Conservation (phyloP, 2,113 vertebrate species). For the Suncus etruscus region DNA sequence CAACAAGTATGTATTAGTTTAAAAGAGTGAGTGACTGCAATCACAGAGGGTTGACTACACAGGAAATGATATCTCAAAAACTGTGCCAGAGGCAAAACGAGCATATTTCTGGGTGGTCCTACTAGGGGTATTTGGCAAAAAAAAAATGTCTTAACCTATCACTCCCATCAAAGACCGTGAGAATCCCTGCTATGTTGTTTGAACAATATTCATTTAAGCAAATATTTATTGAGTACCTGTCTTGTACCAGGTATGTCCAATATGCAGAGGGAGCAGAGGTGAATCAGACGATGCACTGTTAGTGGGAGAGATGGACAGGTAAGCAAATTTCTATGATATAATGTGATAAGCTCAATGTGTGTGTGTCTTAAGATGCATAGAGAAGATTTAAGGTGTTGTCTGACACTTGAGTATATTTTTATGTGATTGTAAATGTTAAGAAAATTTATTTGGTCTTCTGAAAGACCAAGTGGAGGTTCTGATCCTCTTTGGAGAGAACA, state of each 20-base stretch:
- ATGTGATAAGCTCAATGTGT: not conserved
- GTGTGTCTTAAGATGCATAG: not conserved
- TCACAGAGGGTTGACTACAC: not conserved
- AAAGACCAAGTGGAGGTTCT: not conserved
- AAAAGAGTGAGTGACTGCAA: not conserved
- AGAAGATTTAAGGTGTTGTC: constrained; percentile 26
- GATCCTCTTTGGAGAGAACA: constrained; percentile 13
- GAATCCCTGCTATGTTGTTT: not conserved
- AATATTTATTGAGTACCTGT: constrained; percentile 51
- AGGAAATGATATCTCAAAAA: not conserved
- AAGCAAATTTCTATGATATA: not conserved
- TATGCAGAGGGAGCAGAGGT: not conserved
- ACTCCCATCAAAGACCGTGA: constrained; percentile 24
- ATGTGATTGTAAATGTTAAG: not conserved
- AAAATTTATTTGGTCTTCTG: constrained; percentile 21
- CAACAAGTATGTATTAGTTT: constrained; percentile 18
- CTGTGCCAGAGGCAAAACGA: not conserved
- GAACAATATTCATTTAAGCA: constrained; percentile 39
- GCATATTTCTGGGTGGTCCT: not conserved
- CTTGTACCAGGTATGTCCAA: not conserved
- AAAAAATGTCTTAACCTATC: constrained; percentile 1
- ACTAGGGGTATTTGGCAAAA: not conserved
- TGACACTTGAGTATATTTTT: constrained; percentile 28
- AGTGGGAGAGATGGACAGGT: not conserved
- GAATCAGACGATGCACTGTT: not conserved